Evolutionary conservation across 1,140 invertebrate genomes (phyloP), one percentile per base, ranked within the genome.

Genomic region (Drosophila saltans): DNA sequence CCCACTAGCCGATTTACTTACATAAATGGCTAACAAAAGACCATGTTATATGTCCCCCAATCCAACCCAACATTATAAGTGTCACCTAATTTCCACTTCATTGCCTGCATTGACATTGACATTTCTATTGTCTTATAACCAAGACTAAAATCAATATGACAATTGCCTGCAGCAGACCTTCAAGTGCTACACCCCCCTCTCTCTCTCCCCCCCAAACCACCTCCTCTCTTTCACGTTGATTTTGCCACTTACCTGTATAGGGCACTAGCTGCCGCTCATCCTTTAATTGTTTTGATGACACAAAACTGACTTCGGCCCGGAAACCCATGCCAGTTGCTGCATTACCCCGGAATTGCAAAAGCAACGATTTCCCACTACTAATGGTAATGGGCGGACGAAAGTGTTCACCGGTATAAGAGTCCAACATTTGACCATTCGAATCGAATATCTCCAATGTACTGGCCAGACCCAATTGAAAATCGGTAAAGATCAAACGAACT

Each of bases 361-460:
- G 92, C 48, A 96, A 81, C 0, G 94, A 94, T 26, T 95, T 94
- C 0, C 95, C 95, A 3, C 94, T 93, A 62, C 94, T 95, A 3
- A 95, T 92, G 21, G 96, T 94, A 21, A 96, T 93, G 4, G 95
- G 95, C 1, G 96, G 96, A 7, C 96, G 94, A 91, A 96, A 96
- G 69, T 94, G 92, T 11, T 94, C 93, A 1, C 96, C 96, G 45
- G 94, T 95, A 69, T 94, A 95, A 1, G 95, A 94, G 52, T 95
- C 94, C 62, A 96, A 77, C 66, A 95, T 93, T 88, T 95, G 94
- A 7, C 94, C 94, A 81, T 96, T 95, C 91, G 94, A 95, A 90
- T 96, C 95, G 69, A 95, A 96, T 90, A 96, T 95, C 93, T 96
- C 95, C 74, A 96, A 93, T 7, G 96, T 95, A 0, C 95, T 96